Evolutionary conservation across 2,888 invertebrate genomes (phyloP).

Genomic region (Vannuccia rotundouncinata): DNA sequence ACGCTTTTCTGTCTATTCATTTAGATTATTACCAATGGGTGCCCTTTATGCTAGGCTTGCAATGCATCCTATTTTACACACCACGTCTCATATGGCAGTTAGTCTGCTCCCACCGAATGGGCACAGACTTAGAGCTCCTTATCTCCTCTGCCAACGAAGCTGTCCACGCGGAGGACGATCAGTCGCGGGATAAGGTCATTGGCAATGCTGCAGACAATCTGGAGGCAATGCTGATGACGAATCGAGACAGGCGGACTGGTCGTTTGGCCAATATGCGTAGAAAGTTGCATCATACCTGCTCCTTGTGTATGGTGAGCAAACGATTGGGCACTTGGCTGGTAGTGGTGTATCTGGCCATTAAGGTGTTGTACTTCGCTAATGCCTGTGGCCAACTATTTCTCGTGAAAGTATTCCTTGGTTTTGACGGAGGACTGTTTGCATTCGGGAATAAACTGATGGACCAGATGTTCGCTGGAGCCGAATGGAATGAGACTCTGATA

Average conservation of each 20-base stretch:
- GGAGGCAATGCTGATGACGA: conserved; percentile 4
- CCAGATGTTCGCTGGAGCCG: conserved; percentile 13
- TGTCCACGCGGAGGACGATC: neutral
- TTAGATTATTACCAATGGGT: conserved; percentile 40
- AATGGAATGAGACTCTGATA: conserved; percentile 34
- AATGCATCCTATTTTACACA: conserved; percentile 38
- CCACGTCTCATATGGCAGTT: conserved; percentile 39
- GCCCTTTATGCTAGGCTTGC: conserved; percentile 38
- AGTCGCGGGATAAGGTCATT: neutral
- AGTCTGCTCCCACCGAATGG: conserved; percentile 37
- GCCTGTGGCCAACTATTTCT: conserved; percentile 39
- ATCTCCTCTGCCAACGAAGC: conserved; percentile 35
- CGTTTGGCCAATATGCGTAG: conserved; percentile 4
- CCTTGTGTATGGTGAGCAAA: conserved; percentile 36
- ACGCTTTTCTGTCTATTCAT: too few species aligned
- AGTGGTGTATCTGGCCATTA: conserved; percentile 38
- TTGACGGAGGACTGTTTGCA: neutral
- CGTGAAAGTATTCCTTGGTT: conserved; percentile 40
- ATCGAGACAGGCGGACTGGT: conserved; percentile 25
- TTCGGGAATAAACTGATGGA: conserved; percentile 11
- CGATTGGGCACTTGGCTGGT: conserved; percentile 40
- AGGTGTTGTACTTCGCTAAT: conserved; percentile 39
- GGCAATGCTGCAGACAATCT: neutral
- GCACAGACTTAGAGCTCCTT: conserved; percentile 38
- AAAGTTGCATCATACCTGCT: neutral